Base-by-base conservation (phyloP, 2,113 vertebrate genomes). In the Ammodramus savannarum region DNA sequence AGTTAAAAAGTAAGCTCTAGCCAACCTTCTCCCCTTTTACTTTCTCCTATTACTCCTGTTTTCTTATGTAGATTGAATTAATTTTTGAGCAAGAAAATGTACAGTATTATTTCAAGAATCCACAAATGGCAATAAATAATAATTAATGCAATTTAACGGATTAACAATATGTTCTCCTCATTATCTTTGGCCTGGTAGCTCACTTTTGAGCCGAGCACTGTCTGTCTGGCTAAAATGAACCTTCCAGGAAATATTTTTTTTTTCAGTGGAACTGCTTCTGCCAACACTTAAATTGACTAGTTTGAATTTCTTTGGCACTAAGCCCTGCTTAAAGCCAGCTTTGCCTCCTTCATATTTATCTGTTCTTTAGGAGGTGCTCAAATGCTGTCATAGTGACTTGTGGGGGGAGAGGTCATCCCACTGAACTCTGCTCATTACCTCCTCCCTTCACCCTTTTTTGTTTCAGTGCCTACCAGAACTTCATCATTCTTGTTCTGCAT, bases 251-350 rank as follows among this genome's bases (percentile, higher is more conserved):
- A 67, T 27, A 1, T 55, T 38, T 85, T 80, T 89, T 87, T 77
- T 55, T 95, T 86, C 21, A 51, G 52, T 87, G 39, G 38, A 80
- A 17, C 52, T 61, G 41, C 78, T 82, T 75, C 77, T 93, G 72
- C 90, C 88, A 92, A 22, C 59, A 59, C 34, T 84, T 88, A 66
- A 62, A 74, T 46, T 29, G 49, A 51, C 55, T 55, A 4, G 32
- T 66, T 71, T 57, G 38, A 86, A 80, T 92, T 77, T 88, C 41
- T 92, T 95, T 88, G 94, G 72, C 90, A 86, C 21, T 51, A 80
- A 74, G 48, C 68, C 55, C 67, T 69, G 11, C 36, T 82, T 92
- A 43, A 90, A 86, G 46, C 41, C 76, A 59, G 43, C 67, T 94
- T 88, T 77, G 12, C 41, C 86, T 66, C 72, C 82, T 86, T 80